Evolutionary conservation across 2,113 vertebrate species (phyloP), one percentile per base, ranked within the genome.

Genomic region (Centropristis striata): DNA sequence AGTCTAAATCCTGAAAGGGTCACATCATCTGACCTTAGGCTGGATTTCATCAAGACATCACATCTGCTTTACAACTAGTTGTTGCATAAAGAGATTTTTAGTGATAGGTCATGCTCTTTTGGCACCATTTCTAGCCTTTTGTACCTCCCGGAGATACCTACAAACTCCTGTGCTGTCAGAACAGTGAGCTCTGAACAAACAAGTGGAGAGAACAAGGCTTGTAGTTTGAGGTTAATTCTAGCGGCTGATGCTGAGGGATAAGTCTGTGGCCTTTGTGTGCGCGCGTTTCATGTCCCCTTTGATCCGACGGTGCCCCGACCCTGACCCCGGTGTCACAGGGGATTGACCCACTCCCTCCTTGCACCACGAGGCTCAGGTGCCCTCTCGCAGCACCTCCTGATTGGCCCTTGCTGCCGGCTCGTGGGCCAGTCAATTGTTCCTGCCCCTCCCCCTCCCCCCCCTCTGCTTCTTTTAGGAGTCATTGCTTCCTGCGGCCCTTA

Each of bases 401-500:
- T 92, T 90, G 90, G 85, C 32, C 46, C 80, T 1, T 16, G 61
- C 72, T 12, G 39, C 18, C 20, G 74, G 69, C 85, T 84, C 69
- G 41, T 78, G 88, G 82, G 73, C 41, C 68, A n/a, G 59, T 83
- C 23, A 11, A 77, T 87, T 83, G 80, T 86, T 36, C 55, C 71
- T 46, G 21, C 63, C 54, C 80, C 37, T 1, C 5, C 20, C 47
- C 11, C 57, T 37, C 20, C 15, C 58, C 11, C 20, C 15, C 58
- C 11, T 21, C 39, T 15, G 41, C 73, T 80, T 68, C 72, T 83
- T 84, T 91, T 83, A 81, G 80, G 86, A 91, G 81, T 88, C 91
- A 88, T 87, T 86, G 86, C 92, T 93, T 92, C 88, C 90, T 90
- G 77, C 46, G 66, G 89, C 75, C 80, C 66, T 84, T 92, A 92